Conservation (phyloP, 2,113 vertebrate genomes). For the Oryzias woworae region DNA sequence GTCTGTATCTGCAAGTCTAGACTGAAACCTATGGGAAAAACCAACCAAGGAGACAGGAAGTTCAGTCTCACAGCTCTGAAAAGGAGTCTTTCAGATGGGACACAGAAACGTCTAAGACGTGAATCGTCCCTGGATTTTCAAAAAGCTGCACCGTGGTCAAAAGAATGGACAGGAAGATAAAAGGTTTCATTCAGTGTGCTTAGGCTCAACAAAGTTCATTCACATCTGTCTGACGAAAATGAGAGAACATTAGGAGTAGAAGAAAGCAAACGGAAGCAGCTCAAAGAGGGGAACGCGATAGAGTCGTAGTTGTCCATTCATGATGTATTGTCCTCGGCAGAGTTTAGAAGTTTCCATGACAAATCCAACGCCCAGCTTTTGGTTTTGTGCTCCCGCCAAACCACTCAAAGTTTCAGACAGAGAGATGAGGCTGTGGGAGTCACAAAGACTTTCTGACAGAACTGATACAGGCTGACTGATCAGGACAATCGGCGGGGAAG, state of each 20-base stretch:
- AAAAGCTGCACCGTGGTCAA: neutral
- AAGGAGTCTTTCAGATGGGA: constrained; percentile 31
- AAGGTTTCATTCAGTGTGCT: constrained; percentile 1
- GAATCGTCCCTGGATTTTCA: constrained; percentile 19
- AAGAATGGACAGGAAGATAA: constrained; percentile 10
- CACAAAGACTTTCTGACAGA: constrained; percentile 15
- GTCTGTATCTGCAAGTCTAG: constrained; percentile 34
- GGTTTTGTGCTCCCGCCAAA: constrained; percentile 29
- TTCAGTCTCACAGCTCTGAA: constrained; percentile 29
- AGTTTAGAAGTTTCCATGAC: constrained; percentile 66
- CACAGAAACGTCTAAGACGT: constrained; percentile 2
- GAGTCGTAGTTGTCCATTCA: constrained; percentile 19
- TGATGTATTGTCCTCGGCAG: constrained; percentile 60
- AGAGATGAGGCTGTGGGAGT: constrained; percentile 32
- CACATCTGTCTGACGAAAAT: neutral
- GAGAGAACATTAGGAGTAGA: constrained; percentile 5
- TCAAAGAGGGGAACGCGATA: constrained; percentile 4
- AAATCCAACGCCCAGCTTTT: constrained; percentile 35
- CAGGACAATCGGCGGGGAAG: constrained; percentile 47
- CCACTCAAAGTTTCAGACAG: constrained; percentile 38
- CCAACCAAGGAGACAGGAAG: constrained; percentile 49
- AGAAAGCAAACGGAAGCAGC: neutral
- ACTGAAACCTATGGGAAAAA: constrained; percentile 26
- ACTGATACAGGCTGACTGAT: constrained; percentile 37
- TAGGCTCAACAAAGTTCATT: neutral